Evolutionary conservation across 1,140 invertebrate species (phyloP).

Genomic region (Mamestra configurata): DNA sequence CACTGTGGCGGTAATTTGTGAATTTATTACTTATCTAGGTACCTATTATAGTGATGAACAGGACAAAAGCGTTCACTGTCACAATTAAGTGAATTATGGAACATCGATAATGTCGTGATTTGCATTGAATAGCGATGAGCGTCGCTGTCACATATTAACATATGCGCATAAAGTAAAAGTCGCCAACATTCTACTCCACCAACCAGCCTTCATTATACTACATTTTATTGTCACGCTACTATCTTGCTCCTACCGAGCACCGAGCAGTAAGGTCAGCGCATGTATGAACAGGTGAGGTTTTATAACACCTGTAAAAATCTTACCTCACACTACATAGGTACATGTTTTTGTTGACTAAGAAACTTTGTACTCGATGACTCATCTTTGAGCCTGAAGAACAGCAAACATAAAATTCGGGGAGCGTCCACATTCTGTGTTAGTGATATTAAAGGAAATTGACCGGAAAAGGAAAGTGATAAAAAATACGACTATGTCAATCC

Average conservation of each 20-base stretch:
- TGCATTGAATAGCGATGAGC: conserved; percentile 49
- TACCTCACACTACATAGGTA: conserved; percentile 21
- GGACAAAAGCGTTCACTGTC: conserved; percentile 6
- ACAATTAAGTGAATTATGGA: conserved; percentile 33
- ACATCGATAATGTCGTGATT: conserved; percentile 39
- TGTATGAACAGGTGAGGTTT: conserved; percentile 37
- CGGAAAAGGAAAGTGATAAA: conserved; percentile 35
- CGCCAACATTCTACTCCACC: background rate
- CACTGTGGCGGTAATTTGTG: background rate
- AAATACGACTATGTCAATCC: background rate
- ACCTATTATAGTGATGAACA: background rate
- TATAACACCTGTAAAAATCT: conserved; percentile 52
- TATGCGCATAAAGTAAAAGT: conserved; percentile 45
- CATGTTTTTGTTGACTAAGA: conserved; percentile 42
- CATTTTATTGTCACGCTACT: conserved; percentile 24
- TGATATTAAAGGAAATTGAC: conserved; percentile 30
- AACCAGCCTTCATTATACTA: background rate
- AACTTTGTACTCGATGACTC: conserved; percentile 45
- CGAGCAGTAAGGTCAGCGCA: conserved; percentile 6
- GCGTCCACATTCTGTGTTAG: conserved; percentile 27
- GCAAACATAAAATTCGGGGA: conserved; percentile 25
- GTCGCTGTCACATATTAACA: conserved; percentile 15
- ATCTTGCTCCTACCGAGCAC: conserved; percentile 25
- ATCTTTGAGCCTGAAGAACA: conserved; percentile 7
- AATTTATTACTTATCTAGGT: conserved; percentile 10